Percentiles rank a stretch among this genome's conserved stretches.
Evolutionary conservation across 2,113 vertebrate species (phyloP).

Genomic region (Bos taurus): ARS-UCD2.0 NC_037340.1:82705001-82705500

Average conservation of each 20-base stretch:
- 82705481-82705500: background rate
- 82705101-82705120: background rate
- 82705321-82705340: too few species aligned
- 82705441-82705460: background rate
- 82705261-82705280: accelerated
- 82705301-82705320: background rate
- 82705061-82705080: too few species aligned
- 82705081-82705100: background rate
- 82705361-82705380: background rate
- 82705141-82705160: background rate
- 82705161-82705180: background rate
- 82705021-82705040: background rate
- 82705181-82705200: background rate
- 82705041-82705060: background rate
- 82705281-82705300: background rate
- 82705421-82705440: background rate
- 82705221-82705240: background rate
- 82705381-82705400: background rate
- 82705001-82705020: too few species aligned
- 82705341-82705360: too few species aligned
- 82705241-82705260: too few species aligned
- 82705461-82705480: background rate
- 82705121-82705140: background rate
- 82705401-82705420: background rate
- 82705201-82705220: background rate